These are phyloP conservation scores for Amphimallon solstitiale DNA, from an alignment of 2,888 invertebrate species.

Conservation along the genomic window DNA sequence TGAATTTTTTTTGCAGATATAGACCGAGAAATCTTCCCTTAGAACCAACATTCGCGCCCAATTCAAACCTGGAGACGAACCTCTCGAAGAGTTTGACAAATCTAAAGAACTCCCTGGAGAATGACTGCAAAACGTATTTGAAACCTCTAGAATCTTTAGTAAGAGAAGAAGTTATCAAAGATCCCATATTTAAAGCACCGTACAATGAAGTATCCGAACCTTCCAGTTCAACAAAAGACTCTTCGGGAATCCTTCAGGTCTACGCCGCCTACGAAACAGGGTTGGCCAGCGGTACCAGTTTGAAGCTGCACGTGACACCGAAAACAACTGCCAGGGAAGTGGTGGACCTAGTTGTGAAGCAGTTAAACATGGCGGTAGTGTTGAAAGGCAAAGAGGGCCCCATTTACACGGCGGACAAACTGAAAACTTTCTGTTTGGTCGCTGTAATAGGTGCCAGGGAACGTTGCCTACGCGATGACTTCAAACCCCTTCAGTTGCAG, in stretches of 20 bases:
- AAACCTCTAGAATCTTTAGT: constrained; percentile 51
- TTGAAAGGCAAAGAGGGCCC: constrained; percentile 88
- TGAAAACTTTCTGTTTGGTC: constrained; percentile 91
- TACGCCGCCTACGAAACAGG: constrained; percentile 97
- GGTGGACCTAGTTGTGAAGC: constrained; percentile 93
- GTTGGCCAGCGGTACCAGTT: constrained; percentile 89
- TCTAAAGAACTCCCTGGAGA: constrained; percentile 53
- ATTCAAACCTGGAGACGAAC: constrained; percentile 56
- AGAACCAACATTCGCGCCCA: constrained; percentile 49
- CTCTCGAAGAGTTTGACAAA: constrained; percentile 62
- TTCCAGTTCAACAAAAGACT: constrained; percentile 53
- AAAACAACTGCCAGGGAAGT: constrained; percentile 95
- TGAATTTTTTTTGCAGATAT: constrained; percentile 10
- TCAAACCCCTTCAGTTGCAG: constrained; percentile 90
- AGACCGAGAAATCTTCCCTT: constrained; percentile 54
- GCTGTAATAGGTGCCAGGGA: constrained; percentile 96
- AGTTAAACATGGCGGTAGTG: constrained; percentile 92
- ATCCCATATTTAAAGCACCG: constrained; percentile 55
- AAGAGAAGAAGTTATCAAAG: constrained; percentile 48
- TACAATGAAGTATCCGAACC: constrained; percentile 46
- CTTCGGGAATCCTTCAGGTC: constrained; percentile 72
- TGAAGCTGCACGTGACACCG: constrained; percentile 92
- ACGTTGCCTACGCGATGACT: constrained; percentile 92
- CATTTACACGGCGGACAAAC: constrained; percentile 83
- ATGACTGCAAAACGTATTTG: constrained; percentile 48